phyloP scores from a whole-genome alignment of 30 jellyfish, hydroid and myxozoan genomes.

The Euphysa ruthae region DNA sequence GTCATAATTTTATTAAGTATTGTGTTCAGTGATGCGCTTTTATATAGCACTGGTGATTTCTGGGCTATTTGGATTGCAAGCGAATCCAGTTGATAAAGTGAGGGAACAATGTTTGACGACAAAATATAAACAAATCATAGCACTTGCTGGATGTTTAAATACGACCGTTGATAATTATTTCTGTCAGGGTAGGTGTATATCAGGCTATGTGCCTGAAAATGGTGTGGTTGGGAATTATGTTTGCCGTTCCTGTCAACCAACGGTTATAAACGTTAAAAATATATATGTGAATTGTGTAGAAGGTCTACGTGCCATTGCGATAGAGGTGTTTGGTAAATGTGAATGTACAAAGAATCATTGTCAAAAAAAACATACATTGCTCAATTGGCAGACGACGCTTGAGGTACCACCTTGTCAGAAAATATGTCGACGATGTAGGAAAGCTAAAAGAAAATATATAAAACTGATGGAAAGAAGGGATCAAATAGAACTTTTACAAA shows the following conservation, averaged over 20 bases:
- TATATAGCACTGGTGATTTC: no score
- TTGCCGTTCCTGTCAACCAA: slow-evolving; percentile 12
- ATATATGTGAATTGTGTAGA: neutral
- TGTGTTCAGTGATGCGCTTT: no score
- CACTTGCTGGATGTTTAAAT: neutral
- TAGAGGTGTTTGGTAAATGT: neutral
- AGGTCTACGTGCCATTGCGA: neutral
- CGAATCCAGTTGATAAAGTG: no score
- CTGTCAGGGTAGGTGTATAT: neutral
- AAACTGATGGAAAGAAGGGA: neutral
- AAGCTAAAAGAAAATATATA: neutral
- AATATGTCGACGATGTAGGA: slow-evolving; percentile 2
- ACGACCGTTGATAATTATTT: neutral
- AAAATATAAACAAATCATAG: neutral
- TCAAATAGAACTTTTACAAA: neutral
- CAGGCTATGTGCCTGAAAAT: slow-evolving; percentile 6
- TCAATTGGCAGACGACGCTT: neutral
- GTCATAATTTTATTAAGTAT: no score
- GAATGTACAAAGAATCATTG: neutral
- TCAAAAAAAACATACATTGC: no score
- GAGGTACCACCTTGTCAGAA: neutral
- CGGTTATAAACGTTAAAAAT: neutral
- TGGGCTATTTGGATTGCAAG: no score
- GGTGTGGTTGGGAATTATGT: neutral
- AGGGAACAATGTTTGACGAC: neutral